Base-by-base conservation (phyloP, 2,797 vertebrate genomes). In the Chaunax sp. region DNA sequence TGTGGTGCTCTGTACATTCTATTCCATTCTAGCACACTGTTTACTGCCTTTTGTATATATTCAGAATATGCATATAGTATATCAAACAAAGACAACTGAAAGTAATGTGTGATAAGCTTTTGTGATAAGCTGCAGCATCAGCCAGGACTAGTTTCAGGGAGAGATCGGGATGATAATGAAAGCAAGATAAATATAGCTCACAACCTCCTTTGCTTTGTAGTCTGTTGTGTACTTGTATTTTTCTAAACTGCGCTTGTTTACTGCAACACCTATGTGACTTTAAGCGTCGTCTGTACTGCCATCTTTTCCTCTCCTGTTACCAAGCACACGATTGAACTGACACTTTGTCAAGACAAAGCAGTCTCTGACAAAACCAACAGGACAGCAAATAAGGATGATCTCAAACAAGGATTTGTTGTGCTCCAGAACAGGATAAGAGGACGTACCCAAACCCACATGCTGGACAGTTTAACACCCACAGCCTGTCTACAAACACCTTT, bases 101-200 rank as follows among this genome's bases (percentile, higher is more conserved):
- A 67, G 50, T 37, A 75, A 75, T 58, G 51, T 52, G 37, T 20
- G n/a, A n/a, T n/a, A n/a, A 61, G 53, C 37, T 41, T 9, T 47
- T 60, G 56, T 69, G 63, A 83, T 71, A 57, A 69, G 30, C 44
- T 49, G 13, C 44, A 14, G 14, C 40, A 43, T 69, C 41, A 55
- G 33, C 38, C 38, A 60, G 25, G 16, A 4, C 10, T 25, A 33
- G n/a, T 51, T 66, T 20, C 49, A 56, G 53, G 26, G 19, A 69
- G 68, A 69, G 2, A 16, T 6, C 51, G 15, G 38, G 50, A 55
- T 45, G 37, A 61, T 40, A 2, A 60, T 40, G 35, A 22, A 69
- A 55, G 25, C n/a, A 53, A 63, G 22, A 72, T 56, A 63, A 75
- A 76, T 76, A 82, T 85, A 82, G 81, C 78, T 71, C 51, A 69